Evolutionary conservation across 30 jellyfish, hydroid and myxozoan species (phyloP), one percentile per base, ranked within the genome.

Genomic region (Pseudorhiza aurosa): DNA sequence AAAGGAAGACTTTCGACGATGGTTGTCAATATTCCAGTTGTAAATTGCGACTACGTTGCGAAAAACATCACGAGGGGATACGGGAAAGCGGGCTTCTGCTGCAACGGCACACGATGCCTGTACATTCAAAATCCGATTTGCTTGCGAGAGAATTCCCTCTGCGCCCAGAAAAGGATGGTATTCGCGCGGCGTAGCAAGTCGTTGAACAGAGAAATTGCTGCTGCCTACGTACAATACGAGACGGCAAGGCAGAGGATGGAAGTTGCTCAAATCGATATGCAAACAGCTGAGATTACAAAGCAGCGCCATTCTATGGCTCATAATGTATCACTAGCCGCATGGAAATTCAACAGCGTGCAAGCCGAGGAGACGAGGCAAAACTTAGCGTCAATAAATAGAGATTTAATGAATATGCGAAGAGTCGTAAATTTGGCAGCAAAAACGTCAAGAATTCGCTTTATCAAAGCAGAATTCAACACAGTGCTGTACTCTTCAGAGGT

Each of bases 41-140:
- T 75, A 30, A 28, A 69, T 15, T 92, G 98, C 55, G 67, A 53
- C 9, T 62, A 60, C 49, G 79, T 17, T 3, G 45, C 72, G n/a
- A 70, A 30, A 30, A 56, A 78, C 15, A 77, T 86, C 1, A 70
- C 73, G 9, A 46, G 88, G 12, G 96, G 98, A 4, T 92, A 1
- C 46, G 91, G 86, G 37, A 46, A 67, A 8, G 85, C 93, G 28
- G 72, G 71, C 19, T 47, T 76, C 21, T 92, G 98, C 59, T 92
- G 98, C 59, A 51, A 27, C 2, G 95, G 88, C 1, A 85, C 39
- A 7, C 68, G 82, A 43, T 92, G 98, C 57, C 73, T 92, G 26
- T 85, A 70, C 56, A 46, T 92, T 19, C 96, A 86, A 42, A 56
- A 68, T 6, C 53, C 55, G 33, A 35, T 11, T 0, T 92, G 98